Percentiles rank a stretch among this genome's conserved stretches.
phyloP scores from a whole-genome alignment of 1,140 invertebrate species.

The Heliothis virescens region DNA sequence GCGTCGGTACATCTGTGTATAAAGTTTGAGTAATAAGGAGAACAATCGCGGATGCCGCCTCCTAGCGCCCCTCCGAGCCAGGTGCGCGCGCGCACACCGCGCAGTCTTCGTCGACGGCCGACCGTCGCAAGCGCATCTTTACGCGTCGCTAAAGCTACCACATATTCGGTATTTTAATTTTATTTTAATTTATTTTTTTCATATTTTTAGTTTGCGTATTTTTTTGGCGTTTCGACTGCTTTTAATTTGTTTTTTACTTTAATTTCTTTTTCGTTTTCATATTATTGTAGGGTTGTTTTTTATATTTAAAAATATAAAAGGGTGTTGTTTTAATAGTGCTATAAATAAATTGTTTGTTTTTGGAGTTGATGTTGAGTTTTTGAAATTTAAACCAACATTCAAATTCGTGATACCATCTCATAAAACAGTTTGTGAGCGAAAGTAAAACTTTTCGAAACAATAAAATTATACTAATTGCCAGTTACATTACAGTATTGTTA shows the following conservation, averaged over 20 bases:
- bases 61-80: conserved; percentile 23
- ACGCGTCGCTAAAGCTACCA: conserved; percentile 32
- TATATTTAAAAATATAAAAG: not conserved
- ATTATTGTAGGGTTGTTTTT: conserved; percentile 21
- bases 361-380: not conserved
- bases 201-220: conserved; percentile 2
- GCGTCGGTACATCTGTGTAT: conserved; percentile 46
- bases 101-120: conserved; percentile 49
- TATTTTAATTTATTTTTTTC: conserved; percentile 10
- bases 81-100: conserved; percentile 26
- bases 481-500: conserved; percentile 34
- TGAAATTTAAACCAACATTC: not conserved
- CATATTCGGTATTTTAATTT: conserved; percentile 42
- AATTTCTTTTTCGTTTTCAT: not conserved
- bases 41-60: conserved; percentile 38
- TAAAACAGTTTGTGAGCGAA: conserved; percentile 37
- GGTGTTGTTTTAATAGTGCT: conserved; percentile 16
- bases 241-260: conserved; percentile 46
- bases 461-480: conserved; percentile 44
- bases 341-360: not conserved
- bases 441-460: conserved; percentile 37
- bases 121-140: conserved; percentile 50
- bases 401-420: conserved; percentile 28
- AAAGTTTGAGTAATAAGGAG: conserved; percentile 51
- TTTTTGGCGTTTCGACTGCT: conserved; percentile 33